Evolutionary conservation across 1,140 invertebrate species (phyloP), one percentile per base, ranked within the genome.

Genomic region (Drosophila melanica): DNA sequence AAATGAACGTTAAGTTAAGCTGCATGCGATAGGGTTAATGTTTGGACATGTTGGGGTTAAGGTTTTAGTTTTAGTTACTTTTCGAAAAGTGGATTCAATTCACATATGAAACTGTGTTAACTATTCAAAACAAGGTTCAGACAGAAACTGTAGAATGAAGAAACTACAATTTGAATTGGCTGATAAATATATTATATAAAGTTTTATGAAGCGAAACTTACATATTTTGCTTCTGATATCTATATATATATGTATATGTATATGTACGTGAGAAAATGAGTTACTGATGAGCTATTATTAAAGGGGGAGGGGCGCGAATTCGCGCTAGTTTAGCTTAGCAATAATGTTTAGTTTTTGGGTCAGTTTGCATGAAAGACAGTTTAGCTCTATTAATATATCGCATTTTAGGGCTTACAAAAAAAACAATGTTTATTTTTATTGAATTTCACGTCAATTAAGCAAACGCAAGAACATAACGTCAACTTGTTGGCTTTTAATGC

Each of bases 1-100:
- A 82, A 81, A 67, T 59, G 70, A 64, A 60, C 39, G 35, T 58
- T 82, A 78, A 82, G 79, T 69, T 51, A 79, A 82, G 79, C 75
- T 58, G 20, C 75, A 67, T 75, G 79, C 75, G 47, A 44, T 54
- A 20, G 48, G 44, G 59, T 42, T 62, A 66, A 41, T 12, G 37
- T 30, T 54, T 20, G 62, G 30, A 6, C 14, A 3, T 27, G 30
- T 2, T 30, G 37, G 42, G 62, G 27, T 71, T 71, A 71, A 50
- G 16, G 27, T 7, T 39, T 33, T 10, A 10, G 33, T 59, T 27
- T 16, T 14, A 12, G 33, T 55, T 47, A 58, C 39, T 27, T 37
- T 23, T 37, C 18, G 27, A 37, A 35, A 45, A 45, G n/a, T 58
- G 5, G 18, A 45, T 23, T 23, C 12, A n/a, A 30, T 10, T 0